A percentile compares a stretch with the other conserved stretches of the same genome.
phyloP scores from a whole-genome alignment of 2,888 invertebrate genomes.

The Trissolcus brochymenae region DNA sequence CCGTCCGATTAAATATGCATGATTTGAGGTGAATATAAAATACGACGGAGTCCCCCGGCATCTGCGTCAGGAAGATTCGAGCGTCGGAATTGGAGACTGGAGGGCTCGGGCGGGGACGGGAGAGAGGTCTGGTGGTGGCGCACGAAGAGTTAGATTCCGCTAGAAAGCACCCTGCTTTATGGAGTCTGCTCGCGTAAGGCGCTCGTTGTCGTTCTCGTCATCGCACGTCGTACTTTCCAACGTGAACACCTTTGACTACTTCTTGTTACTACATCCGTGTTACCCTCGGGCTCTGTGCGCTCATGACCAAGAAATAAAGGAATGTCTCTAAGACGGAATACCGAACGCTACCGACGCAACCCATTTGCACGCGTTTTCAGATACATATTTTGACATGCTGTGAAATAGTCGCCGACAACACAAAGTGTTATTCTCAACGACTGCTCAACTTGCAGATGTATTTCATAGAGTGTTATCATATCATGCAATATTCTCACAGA shows the following conservation, averaged over 20 bases:
- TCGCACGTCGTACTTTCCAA: conserved; percentile 48
- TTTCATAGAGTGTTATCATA: neutral
- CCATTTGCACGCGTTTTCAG: conserved; percentile 30
- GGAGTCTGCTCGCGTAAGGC: conserved; percentile 67
- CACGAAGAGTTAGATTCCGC: conserved; percentile 50
- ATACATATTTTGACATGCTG: conserved; percentile 41
- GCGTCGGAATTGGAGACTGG: conserved; percentile 41
- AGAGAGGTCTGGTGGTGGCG: conserved; percentile 15
- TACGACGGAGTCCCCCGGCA: conserved; percentile 62
- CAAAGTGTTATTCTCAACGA: conserved; percentile 12
- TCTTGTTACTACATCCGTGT: conserved; percentile 54
- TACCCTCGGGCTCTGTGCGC: conserved; percentile 42
- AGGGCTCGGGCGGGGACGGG: conserved; percentile 4
- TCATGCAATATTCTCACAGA: neutral
- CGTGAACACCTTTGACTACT: conserved; percentile 55
- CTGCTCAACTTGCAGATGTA: neutral
- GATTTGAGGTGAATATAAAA: conserved; percentile 73
- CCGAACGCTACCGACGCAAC: conserved; percentile 39
- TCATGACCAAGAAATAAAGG: conserved; percentile 49
- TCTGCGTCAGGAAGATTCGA: conserved; percentile 64
- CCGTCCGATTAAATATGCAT: conserved; percentile 72
- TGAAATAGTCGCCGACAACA: conserved; percentile 18
- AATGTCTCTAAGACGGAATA: conserved; percentile 43
- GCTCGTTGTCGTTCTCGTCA: conserved; percentile 59
- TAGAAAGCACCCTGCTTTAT: conserved; percentile 62